Base-by-base conservation (phyloP, 1,140 invertebrate genomes). In the Ladona fulva region DNA sequence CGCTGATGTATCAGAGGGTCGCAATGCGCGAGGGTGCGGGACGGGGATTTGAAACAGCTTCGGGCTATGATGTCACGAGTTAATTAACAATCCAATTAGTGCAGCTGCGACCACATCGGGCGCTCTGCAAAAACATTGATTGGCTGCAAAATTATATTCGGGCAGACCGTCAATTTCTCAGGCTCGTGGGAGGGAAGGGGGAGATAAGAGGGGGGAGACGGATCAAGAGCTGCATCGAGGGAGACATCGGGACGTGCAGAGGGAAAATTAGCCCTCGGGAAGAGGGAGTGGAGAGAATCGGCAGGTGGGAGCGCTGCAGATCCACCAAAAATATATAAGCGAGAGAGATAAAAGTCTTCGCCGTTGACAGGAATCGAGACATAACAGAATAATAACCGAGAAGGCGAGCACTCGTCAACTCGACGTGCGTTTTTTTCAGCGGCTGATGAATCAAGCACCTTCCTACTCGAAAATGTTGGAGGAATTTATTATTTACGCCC, bases 71-170 rank as follows among this genome's bases (percentile, higher is more conserved):
- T 66, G 52, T 66, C 52, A 66, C 52, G 52, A 66, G 52, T 66
- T 66, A 66, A 66, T 66, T 66, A 66, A 66, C 52, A 66, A 66
- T 66, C 52, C 52, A 66, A 66, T 66, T 66, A 66, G 52, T 66
- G 52, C 52, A 66, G 52, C 52, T 66, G 52, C 52, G 52, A 66
- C 52, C 52, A 66, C 52, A 66, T 66, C 52, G 52, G 14, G 12
- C 52, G 52, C 52, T 66, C 52, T 66, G 52, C 52, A 66, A 66
- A 66, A 66, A 66, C 52, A 66, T 66, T 66, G 52, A 66, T 66
- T 66, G 52, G 52, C 52, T 66, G n/a, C 52, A 66, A 66, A 66
- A 66, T 66, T 66, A 66, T 66, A 66, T 66, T 66, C 52, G n/a
- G 52, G 52, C 52, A 66, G 52, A 22, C 52, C 52, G 52, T 66